Percentiles rank a stretch among this genome's conserved stretches.
Evolutionary conservation across 1,140 invertebrate species (phyloP).

Genomic region (Stenopsyche tienmushanensis): DNA sequence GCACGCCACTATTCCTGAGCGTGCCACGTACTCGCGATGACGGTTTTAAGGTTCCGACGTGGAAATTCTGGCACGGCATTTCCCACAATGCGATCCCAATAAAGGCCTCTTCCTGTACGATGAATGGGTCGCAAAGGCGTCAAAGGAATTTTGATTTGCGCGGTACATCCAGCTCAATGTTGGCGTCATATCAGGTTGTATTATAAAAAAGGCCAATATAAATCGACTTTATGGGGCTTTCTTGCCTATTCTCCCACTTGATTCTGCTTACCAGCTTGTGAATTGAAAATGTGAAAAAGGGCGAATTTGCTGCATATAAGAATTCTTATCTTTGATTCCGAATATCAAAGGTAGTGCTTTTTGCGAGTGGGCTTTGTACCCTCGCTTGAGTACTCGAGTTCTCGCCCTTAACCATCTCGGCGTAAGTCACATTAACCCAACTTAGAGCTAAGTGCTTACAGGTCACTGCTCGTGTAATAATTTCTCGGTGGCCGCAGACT

Average conservation of each 20-base stretch:
- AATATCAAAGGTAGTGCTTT: too few species aligned
- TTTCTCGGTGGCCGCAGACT: not conserved
- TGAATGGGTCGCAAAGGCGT: not conserved
- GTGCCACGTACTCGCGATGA: not conserved
- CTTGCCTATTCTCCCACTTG: too few species aligned
- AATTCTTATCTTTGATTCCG: too few species aligned
- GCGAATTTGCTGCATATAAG: too few species aligned
- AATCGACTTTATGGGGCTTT: too few species aligned
- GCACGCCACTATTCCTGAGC: not conserved
- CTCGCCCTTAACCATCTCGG: not conserved
- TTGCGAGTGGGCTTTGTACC: too few species aligned
- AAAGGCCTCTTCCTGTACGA: not conserved
- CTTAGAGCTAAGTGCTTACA: not conserved
- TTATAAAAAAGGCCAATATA: too few species aligned
- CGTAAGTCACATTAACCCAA: not conserved
- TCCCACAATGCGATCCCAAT: not conserved
- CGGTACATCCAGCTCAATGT: not conserved
- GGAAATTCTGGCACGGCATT: not conserved
- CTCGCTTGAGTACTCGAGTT: too few species aligned
- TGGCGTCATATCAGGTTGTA: not conserved
- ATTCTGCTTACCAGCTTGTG: too few species aligned
- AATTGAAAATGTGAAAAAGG: too few species aligned
- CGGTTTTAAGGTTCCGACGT: not conserved
- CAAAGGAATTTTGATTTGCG: not conserved
- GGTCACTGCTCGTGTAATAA: not conserved